Base-by-base conservation (phyloP, 2,797 vertebrate species). In the Austrolebias charrua region DNA sequence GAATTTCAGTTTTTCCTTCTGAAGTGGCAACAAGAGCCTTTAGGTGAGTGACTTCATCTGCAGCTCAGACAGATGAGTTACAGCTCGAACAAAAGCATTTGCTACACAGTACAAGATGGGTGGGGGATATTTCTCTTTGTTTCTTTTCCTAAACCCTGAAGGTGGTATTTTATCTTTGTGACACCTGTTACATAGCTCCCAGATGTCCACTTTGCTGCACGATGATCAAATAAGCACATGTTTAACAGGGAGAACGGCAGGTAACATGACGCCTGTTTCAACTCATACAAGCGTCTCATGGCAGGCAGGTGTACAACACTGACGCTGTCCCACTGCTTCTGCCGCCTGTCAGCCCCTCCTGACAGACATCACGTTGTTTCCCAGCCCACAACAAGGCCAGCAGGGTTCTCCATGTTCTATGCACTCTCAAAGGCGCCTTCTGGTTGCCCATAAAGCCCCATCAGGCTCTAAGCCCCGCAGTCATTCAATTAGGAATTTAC, bases 401-500 rank as follows among this genome's bases (percentile, higher is more conserved):
- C 73, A 55, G 78, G 55, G 70, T 73, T 60, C 70, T 83, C 75
- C 73, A 68, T 82, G 75, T 79, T 80, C 66, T 13, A 15, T 8
- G 5, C 7, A 19, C 69, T 76, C 77, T 82, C 75, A 68, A 69
- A 77, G 75, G 75, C 55, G 73, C 85, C 81, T 80, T 74, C 80
- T 83, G 78, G 61, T 79, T 31, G 68, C 67, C 71, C 63, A 78
- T 83, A 89, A 87, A 86, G 79, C 69, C 58, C 66, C 75, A 70
- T 50, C 75, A 64, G 74, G 78, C 81, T 75, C 47, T 53, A 44
- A 74, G 60, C 83, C 80, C 79, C 47, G 85, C 79, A 83, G 86
- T 80, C 87, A 85, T 86, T 87, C 85, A 90, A 87, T 90, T 84
- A 88, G 64, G 75, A 84, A 84, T 87, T 87, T 81, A 85, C 83